Evolutionary conservation across 2,888 invertebrate species (phyloP).

Genomic region (Philaethria dido): DNA sequence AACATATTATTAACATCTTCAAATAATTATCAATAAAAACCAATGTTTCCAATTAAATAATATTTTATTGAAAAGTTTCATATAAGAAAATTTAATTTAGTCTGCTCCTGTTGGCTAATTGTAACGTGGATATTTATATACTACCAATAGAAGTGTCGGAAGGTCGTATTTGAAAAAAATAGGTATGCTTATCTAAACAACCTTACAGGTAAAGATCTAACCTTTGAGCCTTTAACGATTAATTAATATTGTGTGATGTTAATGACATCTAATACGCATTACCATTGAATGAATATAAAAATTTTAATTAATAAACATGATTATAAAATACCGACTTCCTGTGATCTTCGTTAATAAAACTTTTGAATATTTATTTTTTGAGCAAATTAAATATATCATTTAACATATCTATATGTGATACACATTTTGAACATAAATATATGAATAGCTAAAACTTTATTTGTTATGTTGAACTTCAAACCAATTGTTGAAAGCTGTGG

Average conservation of each 20-base stretch:
- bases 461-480: too few relatives aligned
- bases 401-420: background rate
- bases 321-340: slow-evolving; percentile 6
- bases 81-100: background rate
- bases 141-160: background rate
- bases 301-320: background rate
- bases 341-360: slow-evolving; percentile 5
- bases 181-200: background rate
- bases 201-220: background rate
- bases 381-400: background rate
- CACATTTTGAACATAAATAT: background rate
- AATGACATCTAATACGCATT: background rate
- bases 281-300: slow-evolving; percentile 3
- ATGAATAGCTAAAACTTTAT: too few relatives aligned
- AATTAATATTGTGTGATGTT: slow-evolving; percentile 4
- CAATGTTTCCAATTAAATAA: too few relatives aligned
- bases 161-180: background rate
- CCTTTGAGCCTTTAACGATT: slow-evolving; percentile 10
- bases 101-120: background rate
- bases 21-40: too few relatives aligned
- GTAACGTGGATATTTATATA: background rate
- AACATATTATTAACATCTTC: too few relatives aligned
- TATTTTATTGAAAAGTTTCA: background rate
- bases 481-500: too few relatives aligned
- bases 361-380: slow-evolving; percentile 10